These are phyloP conservation scores for Trichonephila clavata DNA, from an alignment of 1,140 invertebrate genomes.

Conservation along the genomic window DNA sequence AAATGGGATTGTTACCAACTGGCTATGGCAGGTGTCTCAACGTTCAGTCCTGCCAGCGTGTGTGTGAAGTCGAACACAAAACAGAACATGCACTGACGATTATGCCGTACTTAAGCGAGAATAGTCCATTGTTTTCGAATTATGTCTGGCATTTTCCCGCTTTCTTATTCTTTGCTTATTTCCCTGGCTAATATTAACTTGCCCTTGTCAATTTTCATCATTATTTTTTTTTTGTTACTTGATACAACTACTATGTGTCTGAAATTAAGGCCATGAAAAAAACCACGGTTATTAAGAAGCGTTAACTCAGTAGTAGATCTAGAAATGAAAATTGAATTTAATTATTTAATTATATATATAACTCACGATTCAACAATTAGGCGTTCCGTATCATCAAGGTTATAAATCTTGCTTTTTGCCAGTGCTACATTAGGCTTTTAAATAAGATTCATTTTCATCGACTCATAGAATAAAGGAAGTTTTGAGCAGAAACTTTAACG, in stretches of 20 bases:
- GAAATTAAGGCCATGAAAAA: neutral
- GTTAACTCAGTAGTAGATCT: neutral
- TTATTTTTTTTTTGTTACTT: neutral
- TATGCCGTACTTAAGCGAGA: neutral
- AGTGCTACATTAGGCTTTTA: too few species aligned
- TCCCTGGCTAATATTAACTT: neutral
- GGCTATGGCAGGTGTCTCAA: neutral
- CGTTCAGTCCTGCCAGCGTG: neutral
- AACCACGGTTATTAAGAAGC: neutral
- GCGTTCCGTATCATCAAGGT: neutral
- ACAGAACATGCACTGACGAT: slow-evolving; percentile 15
- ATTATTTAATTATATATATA: neutral
- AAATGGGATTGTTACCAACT: slow-evolving; percentile 14
- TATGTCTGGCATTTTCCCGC: slow-evolving; percentile 5
- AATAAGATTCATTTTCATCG: neutral
- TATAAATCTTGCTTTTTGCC: neutral
- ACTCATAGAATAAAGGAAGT: neutral
- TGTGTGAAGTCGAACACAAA: neutral
- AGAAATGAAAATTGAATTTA: neutral
- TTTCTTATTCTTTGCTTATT: neutral
- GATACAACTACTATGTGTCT: neutral
- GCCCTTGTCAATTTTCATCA: neutral
- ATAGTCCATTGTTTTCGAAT: slow-evolving; percentile 26
- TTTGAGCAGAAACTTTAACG: too few species aligned
- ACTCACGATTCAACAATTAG: neutral